Base-by-base conservation (phyloP, 1,140 invertebrate species). In the Hirudo medicinalis region DNA sequence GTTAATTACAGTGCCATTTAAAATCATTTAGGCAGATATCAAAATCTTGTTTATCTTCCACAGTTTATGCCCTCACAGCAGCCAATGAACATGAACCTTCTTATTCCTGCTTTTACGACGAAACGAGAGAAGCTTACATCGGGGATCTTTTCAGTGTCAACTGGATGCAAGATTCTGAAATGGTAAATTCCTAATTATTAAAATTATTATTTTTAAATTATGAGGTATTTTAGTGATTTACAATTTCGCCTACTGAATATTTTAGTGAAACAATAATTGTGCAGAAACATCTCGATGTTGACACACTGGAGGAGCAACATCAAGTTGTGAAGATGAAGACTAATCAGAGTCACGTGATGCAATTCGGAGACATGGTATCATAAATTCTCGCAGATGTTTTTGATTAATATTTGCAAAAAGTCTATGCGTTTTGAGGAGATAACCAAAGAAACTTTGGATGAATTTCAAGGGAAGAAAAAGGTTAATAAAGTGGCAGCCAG, bases 161-260 rank as follows among this genome's bases (percentile, higher is more conserved):
- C 54, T 89, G 87, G 87, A 85, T 89, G 84, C 80, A 87, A 78
- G 85, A 88, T 80, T 83, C 85, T n/a, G 86, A 88, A 74, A 79
- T 80, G 75, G 86, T 86, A 63, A 76, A 27, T 55, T 17, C 15
- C 32, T 22, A 22, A 22, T 49, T 49, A 49, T 49, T 49, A 49
- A 15, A 49, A 49, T 49, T 49, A 49, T 49, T 49, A 49, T 49
- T n/a, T n/a, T n/a, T n/a, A 49, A 49, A 49, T 68, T 40, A 43
- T 25, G 9, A 22, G 2, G 1, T 63, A 63, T 32, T 63, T 63
- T 63, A 63, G 17, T 22, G 19, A 11, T 63, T 63, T 63, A 32
- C 57, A 63, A 25, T 25, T 63, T 5, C 8, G 11, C 11, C 0
- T 25, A 63, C 17, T 1, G 43, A 49, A 0, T 2, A 49, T 49